phyloP scores from a whole-genome alignment of 2,888 invertebrate genomes.

The Gordius sp. region DNA sequence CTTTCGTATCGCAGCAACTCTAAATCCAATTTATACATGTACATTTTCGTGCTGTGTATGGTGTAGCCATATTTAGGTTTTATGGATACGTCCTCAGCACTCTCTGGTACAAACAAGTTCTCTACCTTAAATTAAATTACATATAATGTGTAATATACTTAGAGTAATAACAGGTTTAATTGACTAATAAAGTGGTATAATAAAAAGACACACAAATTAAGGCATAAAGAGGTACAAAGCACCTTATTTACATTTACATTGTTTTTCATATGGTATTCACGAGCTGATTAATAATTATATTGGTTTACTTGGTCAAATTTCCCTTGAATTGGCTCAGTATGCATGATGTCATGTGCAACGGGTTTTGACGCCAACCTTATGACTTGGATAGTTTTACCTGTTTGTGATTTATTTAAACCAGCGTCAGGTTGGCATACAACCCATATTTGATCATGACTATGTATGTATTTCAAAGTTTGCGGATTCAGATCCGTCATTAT shows the following conservation, averaged over 20 bases:
- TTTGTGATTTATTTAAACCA: neutral
- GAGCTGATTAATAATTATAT: no score
- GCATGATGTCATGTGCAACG: neutral
- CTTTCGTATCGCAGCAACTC: neutral
- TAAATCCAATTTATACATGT: neutral
- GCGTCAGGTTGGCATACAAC: neutral
- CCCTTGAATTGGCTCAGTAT: slow-evolving; percentile 12
- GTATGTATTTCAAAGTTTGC: neutral
- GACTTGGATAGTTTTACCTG: slow-evolving; percentile 3
- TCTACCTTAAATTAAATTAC: slow-evolving; percentile 2
- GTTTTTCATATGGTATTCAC: no score
- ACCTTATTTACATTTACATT: no score
- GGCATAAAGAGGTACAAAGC: no score
- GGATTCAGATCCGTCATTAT: neutral
- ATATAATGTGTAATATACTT: neutral
- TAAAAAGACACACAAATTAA: no score
- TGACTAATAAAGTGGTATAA: no score
- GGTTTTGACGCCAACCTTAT: slow-evolving; percentile 9
- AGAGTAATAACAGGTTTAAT: no score
- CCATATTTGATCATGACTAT: slow-evolving; percentile 7
- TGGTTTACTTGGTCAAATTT: slow-evolving; percentile 4
- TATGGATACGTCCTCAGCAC: neutral
- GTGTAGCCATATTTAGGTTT: neutral
- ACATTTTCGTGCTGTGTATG: neutral
- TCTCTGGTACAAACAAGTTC: neutral